These are phyloP conservation scores for Drosophila ironensis DNA, from an alignment of 1,140 invertebrate species.

Conservation along the genomic window DNA sequence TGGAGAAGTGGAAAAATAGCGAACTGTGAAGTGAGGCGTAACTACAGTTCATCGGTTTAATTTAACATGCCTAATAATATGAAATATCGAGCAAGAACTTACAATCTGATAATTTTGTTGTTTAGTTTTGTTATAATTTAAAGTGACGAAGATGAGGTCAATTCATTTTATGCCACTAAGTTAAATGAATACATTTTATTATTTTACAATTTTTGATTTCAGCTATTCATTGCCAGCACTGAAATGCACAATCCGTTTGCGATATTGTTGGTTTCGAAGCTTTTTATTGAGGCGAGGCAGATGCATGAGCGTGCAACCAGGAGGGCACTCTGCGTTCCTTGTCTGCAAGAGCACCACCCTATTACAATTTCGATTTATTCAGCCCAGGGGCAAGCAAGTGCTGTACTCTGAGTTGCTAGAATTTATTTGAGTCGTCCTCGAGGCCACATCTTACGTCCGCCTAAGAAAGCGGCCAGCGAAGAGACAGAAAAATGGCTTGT, in stretches of 20 bases:
- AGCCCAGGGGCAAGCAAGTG: not conserved
- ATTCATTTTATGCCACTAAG: no score
- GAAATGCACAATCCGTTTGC: not conserved
- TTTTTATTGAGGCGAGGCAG: no score
- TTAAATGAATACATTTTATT: no score
- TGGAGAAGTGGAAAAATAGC: not conserved
- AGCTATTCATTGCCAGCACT: no score
- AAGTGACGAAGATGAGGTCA: no score
- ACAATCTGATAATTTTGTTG: no score
- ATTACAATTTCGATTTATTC: not conserved
- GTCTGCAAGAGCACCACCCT: not conserved
- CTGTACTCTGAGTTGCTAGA: conserved; percentile 16
- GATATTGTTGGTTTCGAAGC: no score
- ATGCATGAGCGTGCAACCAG: no score
- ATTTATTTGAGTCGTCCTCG: conserved; percentile 34
- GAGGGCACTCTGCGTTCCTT: not conserved
- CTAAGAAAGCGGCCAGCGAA: not conserved
- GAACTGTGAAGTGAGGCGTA: not conserved
- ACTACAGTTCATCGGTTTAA: conserved; percentile 28
- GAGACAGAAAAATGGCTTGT: not conserved
- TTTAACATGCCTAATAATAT: no score
- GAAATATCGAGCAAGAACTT: no score
- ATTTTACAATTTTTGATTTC: no score
- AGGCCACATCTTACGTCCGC: conserved; percentile 18
- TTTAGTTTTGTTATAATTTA: no score